phyloP scores from a whole-genome alignment of 2,797 vertebrate genomes.

The Tadarida brasiliensis region DNA sequence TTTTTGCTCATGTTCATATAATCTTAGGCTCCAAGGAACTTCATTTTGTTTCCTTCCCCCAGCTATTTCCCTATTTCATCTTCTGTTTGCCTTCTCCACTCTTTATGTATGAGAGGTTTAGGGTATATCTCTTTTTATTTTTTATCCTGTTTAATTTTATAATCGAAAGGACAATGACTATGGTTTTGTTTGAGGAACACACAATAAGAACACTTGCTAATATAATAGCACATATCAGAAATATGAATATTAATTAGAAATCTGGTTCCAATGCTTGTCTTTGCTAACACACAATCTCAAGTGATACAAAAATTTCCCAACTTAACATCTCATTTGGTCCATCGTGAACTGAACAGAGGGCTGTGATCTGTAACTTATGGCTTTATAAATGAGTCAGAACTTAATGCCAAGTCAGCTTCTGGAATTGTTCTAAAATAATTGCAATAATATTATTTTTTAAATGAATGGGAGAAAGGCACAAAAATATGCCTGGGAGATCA shows the following conservation, averaged over 20 bases:
- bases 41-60: conserved; percentile 61
- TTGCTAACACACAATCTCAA: conserved; percentile 27
- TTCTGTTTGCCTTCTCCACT: not conserved
- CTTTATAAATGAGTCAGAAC: conserved; percentile 62
- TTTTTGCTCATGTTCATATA: conserved; percentile 65
- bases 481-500: conserved; percentile 36
- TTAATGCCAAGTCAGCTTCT: conserved; percentile 58
- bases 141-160: conserved; percentile 43
- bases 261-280: conserved; percentile 9
- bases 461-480: conserved; percentile 57
- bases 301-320: conserved; percentile 48
- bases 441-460: conserved; percentile 65
- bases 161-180: conserved; percentile 25
- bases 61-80: not conserved
- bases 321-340: conserved; percentile 27
- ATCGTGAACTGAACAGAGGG: not conserved
- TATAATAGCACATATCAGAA: conserved; percentile 23
- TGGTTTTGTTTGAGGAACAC: conserved; percentile 56
- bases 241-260: conserved; percentile 53
- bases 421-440: conserved; percentile 49
- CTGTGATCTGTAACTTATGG: conserved; percentile 27
- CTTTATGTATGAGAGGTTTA: not conserved
- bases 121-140: conserved; percentile 47
- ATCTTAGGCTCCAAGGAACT: conserved; percentile 47
- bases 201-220: conserved; percentile 11